Percentiles rank a stretch among this genome's conserved stretches.
phyloP scores from a whole-genome alignment of 2,888 invertebrate species.

The Platynereis dumerilii region DNA sequence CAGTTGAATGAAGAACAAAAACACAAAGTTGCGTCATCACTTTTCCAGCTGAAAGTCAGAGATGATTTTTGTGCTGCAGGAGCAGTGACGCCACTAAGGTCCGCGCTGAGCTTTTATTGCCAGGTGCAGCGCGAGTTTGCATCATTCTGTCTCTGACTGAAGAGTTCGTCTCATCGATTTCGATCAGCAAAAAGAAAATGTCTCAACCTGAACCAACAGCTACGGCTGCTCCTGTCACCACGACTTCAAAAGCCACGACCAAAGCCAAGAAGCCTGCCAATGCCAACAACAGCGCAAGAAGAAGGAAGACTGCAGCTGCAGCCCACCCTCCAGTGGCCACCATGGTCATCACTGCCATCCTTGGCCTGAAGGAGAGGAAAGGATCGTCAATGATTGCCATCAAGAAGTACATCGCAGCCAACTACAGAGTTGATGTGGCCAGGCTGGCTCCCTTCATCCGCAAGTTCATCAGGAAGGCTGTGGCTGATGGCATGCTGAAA shows the following conservation, averaged over 20 bases:
- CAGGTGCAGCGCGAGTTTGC: too few species aligned
- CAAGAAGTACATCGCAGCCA: conserved; percentile 71
- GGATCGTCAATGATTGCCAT: conserved; percentile 71
- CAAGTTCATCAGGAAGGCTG: conserved; percentile 69
- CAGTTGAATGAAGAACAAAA: too few species aligned
- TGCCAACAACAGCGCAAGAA: too few species aligned
- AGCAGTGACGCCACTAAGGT: too few species aligned
- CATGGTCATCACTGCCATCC: conserved; percentile 70
- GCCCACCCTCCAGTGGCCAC: conserved; percentile 66
- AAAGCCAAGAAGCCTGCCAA: conserved; percentile 18
- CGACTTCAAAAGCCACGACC: too few species aligned
- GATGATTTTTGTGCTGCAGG: too few species aligned
- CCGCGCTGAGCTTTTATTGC: too few species aligned
- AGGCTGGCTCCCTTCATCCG: conserved; percentile 70
- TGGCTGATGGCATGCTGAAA: conserved; percentile 62
- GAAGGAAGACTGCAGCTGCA: conserved; percentile 11
- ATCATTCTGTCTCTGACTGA: too few species aligned
- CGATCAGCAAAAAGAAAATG: too few species aligned
- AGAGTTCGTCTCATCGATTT: too few species aligned
- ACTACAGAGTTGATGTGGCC: conserved; percentile 70
- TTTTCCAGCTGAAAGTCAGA: too few species aligned
- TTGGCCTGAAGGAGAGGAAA: conserved; percentile 62
- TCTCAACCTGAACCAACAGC: conserved; percentile 4
- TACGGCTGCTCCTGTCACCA: conserved; percentile 11
- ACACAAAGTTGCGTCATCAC: too few species aligned